A percentile compares a stretch with the other conserved stretches of the same genome.
phyloP scores from a whole-genome alignment of 2,888 invertebrate genomes.

The Volucella bombylans region DNA sequence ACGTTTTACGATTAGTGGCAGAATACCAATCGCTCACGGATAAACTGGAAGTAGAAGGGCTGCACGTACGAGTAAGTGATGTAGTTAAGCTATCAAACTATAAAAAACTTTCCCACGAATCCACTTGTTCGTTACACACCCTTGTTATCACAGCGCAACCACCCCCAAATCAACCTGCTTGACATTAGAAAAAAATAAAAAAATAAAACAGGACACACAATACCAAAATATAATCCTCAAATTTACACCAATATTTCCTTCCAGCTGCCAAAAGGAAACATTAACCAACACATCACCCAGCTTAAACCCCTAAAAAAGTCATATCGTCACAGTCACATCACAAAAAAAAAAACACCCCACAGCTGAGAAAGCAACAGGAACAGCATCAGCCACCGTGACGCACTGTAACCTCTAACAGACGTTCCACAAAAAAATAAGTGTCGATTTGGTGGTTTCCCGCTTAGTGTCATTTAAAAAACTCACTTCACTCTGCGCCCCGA shows the following conservation, averaged over 20 bases:
- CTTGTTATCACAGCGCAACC: neutral
- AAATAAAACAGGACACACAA: constrained; percentile 17
- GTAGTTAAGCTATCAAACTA: too few relatives aligned
- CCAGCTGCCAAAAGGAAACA: constrained; percentile 64
- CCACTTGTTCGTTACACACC: constrained; percentile 53
- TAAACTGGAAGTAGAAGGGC: too few relatives aligned
- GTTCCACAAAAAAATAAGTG: constrained; percentile 40
- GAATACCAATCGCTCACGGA: too few relatives aligned
- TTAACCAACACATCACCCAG: constrained; percentile 67
- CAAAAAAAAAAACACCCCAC: constrained; percentile 44
- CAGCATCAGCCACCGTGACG: constrained; percentile 59
- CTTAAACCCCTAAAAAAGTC: constrained; percentile 38
- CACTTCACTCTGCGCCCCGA: neutral
- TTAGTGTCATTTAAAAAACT: constrained; percentile 61
- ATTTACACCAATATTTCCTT: constrained; percentile 22
- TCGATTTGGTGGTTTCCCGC: constrained; percentile 72
- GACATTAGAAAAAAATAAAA: neutral
- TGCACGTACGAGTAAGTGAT: too few relatives aligned
- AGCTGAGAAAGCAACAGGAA: constrained; percentile 63
- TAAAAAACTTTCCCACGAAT: constrained; percentile 53
- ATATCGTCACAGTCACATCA: constrained; percentile 34
- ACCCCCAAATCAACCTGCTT: constrained; percentile 48
- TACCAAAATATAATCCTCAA: constrained; percentile 20
- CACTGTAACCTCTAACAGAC: constrained; percentile 36
- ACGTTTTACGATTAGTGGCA: too few relatives aligned